Evolutionary conservation across 2,113 vertebrate species (phyloP), one percentile per base, ranked within the genome.

Genomic region (Callipepla squamata): DNA sequence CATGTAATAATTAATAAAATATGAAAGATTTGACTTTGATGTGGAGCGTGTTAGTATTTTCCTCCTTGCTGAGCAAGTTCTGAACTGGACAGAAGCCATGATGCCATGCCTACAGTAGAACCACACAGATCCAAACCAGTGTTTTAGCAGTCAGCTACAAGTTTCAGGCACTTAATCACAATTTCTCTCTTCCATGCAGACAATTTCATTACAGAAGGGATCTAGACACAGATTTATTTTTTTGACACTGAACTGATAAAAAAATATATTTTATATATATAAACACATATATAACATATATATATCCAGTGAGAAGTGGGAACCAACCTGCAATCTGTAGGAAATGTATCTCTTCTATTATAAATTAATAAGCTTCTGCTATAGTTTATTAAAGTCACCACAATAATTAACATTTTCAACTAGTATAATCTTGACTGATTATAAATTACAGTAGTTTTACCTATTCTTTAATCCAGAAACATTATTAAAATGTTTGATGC

Each of bases 381-480:
- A 90, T 53, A 76, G 87, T 90, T 93, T 95, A 90, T 79, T 95
- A 96, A 53, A 95, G 67, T 8, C 89, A 91, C 48, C 67, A 84
- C 42, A 95, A 96, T 61, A 89, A 95, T 94, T 95, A 92, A 85
- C 65, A 87, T 94, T 95, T 97, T 97, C 93, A 95, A 61, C 66
- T 89, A 26, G 69, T 85, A 83, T 83, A 72, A 88, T 55, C 75
- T 63, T 97, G 92, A 58, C 87, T 96, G 81, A 80, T 94, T 77
- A 87, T 94, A 95, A 95, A 96, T 96, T 95, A 94, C 47, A 92
- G 80, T 77, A 97, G 77, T 85, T 95, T 95, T 94, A 97, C 97
- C 97, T 98, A 97, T 97, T 97, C 96, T 97, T 97, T 97, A 97
- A 97, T 97, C 90, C 90, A 97, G 94, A 97, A 97, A 95, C 85